Base-by-base conservation (phyloP, 2,888 invertebrate genomes). In the Epirrita christyi region DNA sequence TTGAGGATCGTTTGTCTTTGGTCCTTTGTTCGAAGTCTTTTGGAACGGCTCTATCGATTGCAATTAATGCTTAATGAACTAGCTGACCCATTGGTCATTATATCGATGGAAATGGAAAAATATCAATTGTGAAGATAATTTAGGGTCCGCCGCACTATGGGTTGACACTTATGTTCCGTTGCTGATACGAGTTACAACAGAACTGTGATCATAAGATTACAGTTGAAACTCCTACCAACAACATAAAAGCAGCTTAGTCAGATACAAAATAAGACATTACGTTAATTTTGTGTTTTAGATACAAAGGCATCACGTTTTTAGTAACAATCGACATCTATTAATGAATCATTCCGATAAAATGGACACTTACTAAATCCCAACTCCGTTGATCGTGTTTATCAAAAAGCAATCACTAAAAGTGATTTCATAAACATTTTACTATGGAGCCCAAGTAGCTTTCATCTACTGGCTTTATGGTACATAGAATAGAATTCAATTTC, bases 401-500 rank as follows among this genome's bases (percentile, higher is more conserved):
- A 63, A 65, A 63, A 57, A 60, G 67, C 63, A 65, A 67, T 67
- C 63, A 55, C 51, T 58, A 62, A 61, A 65, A 60, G 63, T 67
- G 66, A 71, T 75, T 78, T 69, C 68, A 75, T 72, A 73, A 78
- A 76, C 75, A 77, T 66, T 75, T 76, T 77, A 78, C 72, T 71
- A 68, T 66, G 64, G 72, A 65, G 56, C 73, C 64, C 63, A 69
- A 77, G 69, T 70, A 63, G 62, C 73, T 64, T 71, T 76, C 75
- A 75, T 76, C 76, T 76, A 72, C 69, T 71, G 67, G 66, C 37
- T 76, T 75, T 75, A 72, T 71, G 70, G 75, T 47, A 60, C 70
- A 72, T 69, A 65, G 63, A 72, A 64, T 72, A 68, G 73, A 76
- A 80, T 80, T 80, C 79, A 76, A 79, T 80, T 78, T 67, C 70